Conservation (phyloP, 2,113 vertebrate species). For the Galbula dea region DNA sequence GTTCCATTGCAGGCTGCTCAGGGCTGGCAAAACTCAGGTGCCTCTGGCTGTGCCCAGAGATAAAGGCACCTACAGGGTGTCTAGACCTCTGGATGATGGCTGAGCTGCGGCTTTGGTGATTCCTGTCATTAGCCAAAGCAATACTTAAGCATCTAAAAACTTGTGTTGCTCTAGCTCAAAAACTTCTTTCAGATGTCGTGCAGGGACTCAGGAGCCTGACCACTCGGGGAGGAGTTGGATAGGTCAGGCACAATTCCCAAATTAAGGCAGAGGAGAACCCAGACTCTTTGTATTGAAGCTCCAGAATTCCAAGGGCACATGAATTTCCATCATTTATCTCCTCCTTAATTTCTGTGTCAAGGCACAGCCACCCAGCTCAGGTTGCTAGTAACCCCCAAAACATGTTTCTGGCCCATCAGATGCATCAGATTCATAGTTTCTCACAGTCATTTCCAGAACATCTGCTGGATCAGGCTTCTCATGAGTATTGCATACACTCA, state of each 20-base stretch:
- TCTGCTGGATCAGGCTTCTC: not conserved
- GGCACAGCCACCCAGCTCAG: not conserved
- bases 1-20: not conserved
- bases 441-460: not conserved
- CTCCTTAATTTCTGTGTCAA: not conserved
- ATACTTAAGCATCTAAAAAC: not conserved
- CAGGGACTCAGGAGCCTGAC: not conserved
- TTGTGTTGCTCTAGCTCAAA: not conserved
- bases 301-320: not conserved
- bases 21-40: not conserved
- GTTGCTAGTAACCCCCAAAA: not conserved
- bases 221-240: not conserved
- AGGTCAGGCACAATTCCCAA: not conserved
- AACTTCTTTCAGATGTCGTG: not conserved
- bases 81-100: not conserved
- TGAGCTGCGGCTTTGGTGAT: not conserved
- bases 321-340: not conserved
- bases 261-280: not conserved
- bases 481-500: not conserved
- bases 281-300: not conserved
- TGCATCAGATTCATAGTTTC: not conserved
- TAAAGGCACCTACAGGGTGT: not conserved
- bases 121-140: not conserved
- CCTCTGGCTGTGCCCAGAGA: not conserved
- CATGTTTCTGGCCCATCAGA: not conserved